Percentiles rank a stretch among this genome's conserved stretches.
Conservation (phyloP, 2,113 vertebrate genomes). For the Sphyrna mokarran region DNA sequence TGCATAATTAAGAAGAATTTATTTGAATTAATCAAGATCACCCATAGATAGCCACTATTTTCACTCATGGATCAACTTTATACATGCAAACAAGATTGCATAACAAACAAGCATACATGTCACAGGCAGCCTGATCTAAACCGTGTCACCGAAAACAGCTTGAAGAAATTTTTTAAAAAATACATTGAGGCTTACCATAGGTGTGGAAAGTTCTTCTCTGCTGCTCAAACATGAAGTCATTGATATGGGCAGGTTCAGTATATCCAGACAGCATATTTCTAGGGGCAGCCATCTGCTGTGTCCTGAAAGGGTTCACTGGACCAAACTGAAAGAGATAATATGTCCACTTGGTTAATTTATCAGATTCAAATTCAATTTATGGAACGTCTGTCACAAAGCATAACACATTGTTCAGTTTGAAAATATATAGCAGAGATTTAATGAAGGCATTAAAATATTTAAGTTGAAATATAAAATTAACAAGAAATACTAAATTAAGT, state of each 20-base stretch:
- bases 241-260: slow-evolving; percentile 90
- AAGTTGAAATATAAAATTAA: not conserved
- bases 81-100: not conserved
- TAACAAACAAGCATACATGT: not conserved
- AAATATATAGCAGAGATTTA: not conserved
- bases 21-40: not conserved
- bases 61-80: not conserved
- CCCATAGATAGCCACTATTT: not conserved
- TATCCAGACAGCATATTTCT: slow-evolving; percentile 97
- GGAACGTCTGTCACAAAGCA: not conserved
- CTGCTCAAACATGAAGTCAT: slow-evolving; percentile 98
- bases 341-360: not conserved
- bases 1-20: not conserved
- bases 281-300: slow-evolving; percentile 91
- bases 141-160: not conserved
- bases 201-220: slow-evolving; percentile 94
- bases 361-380: not conserved
- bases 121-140: not conserved
- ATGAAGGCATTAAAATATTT: not conserved
- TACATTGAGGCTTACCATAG: slow-evolving; percentile 63
- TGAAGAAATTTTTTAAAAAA: not conserved
- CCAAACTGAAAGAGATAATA: slow-evolving; percentile 69
- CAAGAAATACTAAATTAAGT: not conserved
- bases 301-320: slow-evolving; percentile 84
- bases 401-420: not conserved